A percentile compares a stretch with the other conserved stretches of the same genome.
These are phyloP conservation scores for Temnothorax rugatulus DNA, from an alignment of 2,888 invertebrate genomes.

Conservation along the genomic window DNA sequence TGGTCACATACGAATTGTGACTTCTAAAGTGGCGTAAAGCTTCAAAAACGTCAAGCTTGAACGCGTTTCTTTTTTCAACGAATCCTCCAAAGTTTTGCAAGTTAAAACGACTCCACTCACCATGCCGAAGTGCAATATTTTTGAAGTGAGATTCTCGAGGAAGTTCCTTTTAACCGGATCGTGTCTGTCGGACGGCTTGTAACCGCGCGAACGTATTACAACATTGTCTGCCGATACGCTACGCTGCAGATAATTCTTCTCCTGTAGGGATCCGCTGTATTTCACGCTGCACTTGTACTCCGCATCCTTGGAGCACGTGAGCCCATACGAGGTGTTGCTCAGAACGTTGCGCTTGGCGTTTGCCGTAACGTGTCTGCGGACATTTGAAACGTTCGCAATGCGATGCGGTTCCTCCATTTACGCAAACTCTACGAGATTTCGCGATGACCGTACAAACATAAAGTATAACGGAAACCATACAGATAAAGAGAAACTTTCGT, in stretches of 20 bases:
- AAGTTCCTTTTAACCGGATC: constrained; percentile 94
- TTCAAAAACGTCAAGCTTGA: not conserved
- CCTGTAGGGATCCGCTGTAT: constrained; percentile 60
- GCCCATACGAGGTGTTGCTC: constrained; percentile 75
- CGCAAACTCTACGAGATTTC: constrained; percentile 37
- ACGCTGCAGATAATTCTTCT: constrained; percentile 79
- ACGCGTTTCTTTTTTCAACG: not conserved
- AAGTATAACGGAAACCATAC: not conserved
- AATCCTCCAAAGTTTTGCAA: not conserved
- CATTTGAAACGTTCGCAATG: constrained; percentile 49
- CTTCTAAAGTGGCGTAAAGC: not conserved
- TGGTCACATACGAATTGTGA: not conserved
- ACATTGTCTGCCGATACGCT: constrained; percentile 85
- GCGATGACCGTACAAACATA: not conserved
- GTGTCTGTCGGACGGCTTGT: constrained; percentile 94
- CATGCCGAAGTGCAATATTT: constrained; percentile 94
- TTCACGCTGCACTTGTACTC: constrained; percentile 74
- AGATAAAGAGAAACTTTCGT: not conserved
- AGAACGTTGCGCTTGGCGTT: constrained; percentile 75
- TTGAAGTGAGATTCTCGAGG: constrained; percentile 92
- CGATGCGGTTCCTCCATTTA: constrained; percentile 48
- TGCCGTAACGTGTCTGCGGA: constrained; percentile 71
- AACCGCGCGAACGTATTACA: constrained; percentile 88
- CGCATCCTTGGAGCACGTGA: constrained; percentile 77
- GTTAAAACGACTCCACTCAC: constrained; percentile 85